These are phyloP conservation scores for Sialia sialis DNA, from an alignment of 2,113 vertebrate genomes.

Conservation along the genomic window DNA sequence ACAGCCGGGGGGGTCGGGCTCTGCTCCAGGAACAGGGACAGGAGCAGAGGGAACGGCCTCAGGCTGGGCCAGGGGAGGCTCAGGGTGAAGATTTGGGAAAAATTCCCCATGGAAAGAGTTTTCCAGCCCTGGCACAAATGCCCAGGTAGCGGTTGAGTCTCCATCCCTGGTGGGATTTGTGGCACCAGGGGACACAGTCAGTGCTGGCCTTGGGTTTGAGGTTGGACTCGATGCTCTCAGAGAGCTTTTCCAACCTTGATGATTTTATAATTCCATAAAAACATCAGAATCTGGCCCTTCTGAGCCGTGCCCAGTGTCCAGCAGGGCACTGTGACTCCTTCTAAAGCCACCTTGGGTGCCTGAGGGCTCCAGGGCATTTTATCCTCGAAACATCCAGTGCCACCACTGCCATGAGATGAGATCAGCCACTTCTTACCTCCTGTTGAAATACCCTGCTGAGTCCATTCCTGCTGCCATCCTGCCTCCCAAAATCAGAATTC, in stretches of 20 bases:
- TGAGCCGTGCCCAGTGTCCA: accelerated
- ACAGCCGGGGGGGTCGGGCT: not conserved
- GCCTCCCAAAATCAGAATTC: not conserved
- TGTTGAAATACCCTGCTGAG: not conserved
- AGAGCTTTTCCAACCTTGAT: not conserved
- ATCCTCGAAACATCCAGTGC: not conserved
- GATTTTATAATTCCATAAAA: not conserved
- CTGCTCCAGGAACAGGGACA: not conserved
- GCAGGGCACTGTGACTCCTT: not conserved
- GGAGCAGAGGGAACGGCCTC: not conserved
- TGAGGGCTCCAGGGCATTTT: not conserved
- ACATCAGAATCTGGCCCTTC: not conserved
- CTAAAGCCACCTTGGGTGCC: not conserved
- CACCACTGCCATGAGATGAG: not conserved
- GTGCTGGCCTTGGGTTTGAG: not conserved
- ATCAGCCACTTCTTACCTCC: not conserved
- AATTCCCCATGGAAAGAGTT: not conserved
- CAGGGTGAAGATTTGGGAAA: not conserved
- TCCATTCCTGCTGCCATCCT: not conserved
- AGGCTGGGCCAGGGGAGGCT: not conserved
- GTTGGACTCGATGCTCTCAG: accelerated
- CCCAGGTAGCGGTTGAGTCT: not conserved
- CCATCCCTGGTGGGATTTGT: not conserved
- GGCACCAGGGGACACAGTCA: not conserved
- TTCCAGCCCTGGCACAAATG: not conserved